These are phyloP conservation scores for Dryobota labecula DNA, from an alignment of 2,888 invertebrate species.

Conservation along the genomic window DNA sequence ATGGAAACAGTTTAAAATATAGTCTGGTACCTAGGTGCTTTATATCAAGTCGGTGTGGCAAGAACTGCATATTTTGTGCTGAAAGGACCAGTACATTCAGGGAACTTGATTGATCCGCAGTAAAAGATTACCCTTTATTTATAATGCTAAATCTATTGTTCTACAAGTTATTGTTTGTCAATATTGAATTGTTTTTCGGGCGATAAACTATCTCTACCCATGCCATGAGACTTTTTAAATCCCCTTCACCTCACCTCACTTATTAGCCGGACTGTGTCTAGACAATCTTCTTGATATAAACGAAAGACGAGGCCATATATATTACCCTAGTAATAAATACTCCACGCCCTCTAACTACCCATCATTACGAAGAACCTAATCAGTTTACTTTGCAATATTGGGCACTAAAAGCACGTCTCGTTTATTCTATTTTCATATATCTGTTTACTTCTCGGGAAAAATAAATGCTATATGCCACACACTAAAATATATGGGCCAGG, in stretches of 20 bases:
- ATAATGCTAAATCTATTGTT: no score
- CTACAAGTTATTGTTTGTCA: no score
- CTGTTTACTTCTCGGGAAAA: slow-evolving; percentile 50
- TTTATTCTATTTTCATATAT: slow-evolving; percentile 45
- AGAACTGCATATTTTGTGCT: slow-evolving; percentile 5
- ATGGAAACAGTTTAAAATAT: slow-evolving; percentile 24
- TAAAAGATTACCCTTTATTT: no score
- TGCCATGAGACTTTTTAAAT: not conserved
- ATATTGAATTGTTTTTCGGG: no score
- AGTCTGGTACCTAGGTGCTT: not conserved
- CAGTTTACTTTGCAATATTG: slow-evolving; percentile 35
- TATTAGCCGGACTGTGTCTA: not conserved
- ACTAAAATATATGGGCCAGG: slow-evolving; percentile 56
- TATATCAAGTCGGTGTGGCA: not conserved
- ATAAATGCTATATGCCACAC: slow-evolving; percentile 48
- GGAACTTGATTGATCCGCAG: not conserved
- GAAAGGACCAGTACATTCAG: not conserved
- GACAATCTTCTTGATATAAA: slow-evolving; percentile 6
- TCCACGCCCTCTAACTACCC: slow-evolving; percentile 4
- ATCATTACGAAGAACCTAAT: slow-evolving; percentile 23
- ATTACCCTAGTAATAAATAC: slow-evolving; percentile 9
- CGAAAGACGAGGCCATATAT: not conserved
- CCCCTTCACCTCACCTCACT: not conserved
- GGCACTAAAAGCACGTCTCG: slow-evolving; percentile 19
- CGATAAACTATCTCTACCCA: no score